Evolutionary conservation across 1,140 invertebrate genomes (phyloP), one percentile per base, ranked within the genome.

Genomic region (Scaptomyza montana): DNA sequence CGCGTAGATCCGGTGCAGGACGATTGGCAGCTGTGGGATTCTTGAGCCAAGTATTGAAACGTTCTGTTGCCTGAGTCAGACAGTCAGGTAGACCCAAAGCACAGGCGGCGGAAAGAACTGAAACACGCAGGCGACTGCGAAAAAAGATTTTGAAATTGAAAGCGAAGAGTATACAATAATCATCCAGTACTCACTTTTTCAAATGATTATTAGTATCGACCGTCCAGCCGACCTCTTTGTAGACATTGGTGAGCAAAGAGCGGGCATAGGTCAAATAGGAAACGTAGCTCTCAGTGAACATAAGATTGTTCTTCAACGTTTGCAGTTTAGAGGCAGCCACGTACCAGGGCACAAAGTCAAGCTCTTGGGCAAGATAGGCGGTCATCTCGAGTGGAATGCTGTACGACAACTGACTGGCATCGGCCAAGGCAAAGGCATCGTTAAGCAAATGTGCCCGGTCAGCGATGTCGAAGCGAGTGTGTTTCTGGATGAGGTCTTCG

Each of bases 381-480:
- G 94, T 95, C 60, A 97, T 93, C 61, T 95, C 93, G 47, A 98
- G 91, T 0, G 96, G 94, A 7, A 95, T 85, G 0, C 90, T 87
- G 78, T 97, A 98, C 10, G 94, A 91, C 0, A 97, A 72, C 25
- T 94, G 89, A 3, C 92, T 93, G 3, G 95, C 95, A 73, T 95
- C 93, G 0, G 97, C 97, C 49, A 99, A 92, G 76, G 95, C 96
- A 80, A 98, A 97, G 2, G 95, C 95, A 92, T 99, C 98, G 77
- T 98, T 95, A 1, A 99, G 80, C 5, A 98, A 92, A 92, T 97
- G 95, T 0, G 96, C 95, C 79, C 97, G 93, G 91, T 98, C 98
- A 0, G 95, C 93, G 36, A 94, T 92, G 19, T 94, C 93, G 5
- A 99, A 94, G 0, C 65, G 53, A 8, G 45, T 25, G 2, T 69